Evolutionary conservation across 2,113 vertebrate genomes (phyloP).

Genomic region (Galemys pyrenaicus): DNA sequence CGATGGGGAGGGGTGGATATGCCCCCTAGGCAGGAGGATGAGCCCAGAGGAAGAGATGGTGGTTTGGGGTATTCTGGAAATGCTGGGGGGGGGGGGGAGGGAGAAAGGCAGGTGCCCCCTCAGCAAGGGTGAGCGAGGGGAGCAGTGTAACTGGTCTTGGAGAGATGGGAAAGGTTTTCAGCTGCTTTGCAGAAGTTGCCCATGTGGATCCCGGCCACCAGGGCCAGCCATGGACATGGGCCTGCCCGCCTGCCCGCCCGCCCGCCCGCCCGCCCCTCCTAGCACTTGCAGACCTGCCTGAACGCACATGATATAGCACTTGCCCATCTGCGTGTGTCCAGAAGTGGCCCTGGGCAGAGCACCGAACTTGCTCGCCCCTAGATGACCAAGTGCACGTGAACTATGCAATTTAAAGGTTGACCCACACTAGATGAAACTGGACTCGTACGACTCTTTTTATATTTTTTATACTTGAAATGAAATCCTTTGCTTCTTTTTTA

Average conservation of each 20-base stretch:
- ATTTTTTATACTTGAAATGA: slow-evolving; percentile 99
- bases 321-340: slow-evolving; percentile 95
- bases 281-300: slow-evolving; percentile 92
- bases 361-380: slow-evolving; percentile 87
- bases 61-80: background rate
- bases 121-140: slow-evolving; percentile 42
- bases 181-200: slow-evolving; percentile 82
- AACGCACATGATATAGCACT: slow-evolving; percentile 96
- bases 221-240: background rate
- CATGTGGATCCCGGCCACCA: slow-evolving; percentile 77
- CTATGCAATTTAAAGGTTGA: slow-evolving; percentile 99
- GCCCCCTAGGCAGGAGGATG: background rate
- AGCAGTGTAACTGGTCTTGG: slow-evolving; percentile 68
- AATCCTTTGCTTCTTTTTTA: slow-evolving; percentile 99
- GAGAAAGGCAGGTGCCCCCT: slow-evolving; percentile 16
- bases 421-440: slow-evolving; percentile 93
- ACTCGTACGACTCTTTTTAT: slow-evolving; percentile 91
- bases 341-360: slow-evolving; percentile 91
- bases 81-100: slow-evolving; percentile 44
- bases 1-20: slow-evolving; percentile 3
- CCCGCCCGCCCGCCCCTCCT: slow-evolving; percentile 75
- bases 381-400: slow-evolving; percentile 94
- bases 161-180: slow-evolving; percentile 74
- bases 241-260: slow-evolving; percentile 52
- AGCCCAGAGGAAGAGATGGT: background rate